A percentile compares a stretch with the other conserved stretches of the same genome.
Conservation (phyloP, 2,797 vertebrate genomes). For the Hafferia zeledoni region DNA sequence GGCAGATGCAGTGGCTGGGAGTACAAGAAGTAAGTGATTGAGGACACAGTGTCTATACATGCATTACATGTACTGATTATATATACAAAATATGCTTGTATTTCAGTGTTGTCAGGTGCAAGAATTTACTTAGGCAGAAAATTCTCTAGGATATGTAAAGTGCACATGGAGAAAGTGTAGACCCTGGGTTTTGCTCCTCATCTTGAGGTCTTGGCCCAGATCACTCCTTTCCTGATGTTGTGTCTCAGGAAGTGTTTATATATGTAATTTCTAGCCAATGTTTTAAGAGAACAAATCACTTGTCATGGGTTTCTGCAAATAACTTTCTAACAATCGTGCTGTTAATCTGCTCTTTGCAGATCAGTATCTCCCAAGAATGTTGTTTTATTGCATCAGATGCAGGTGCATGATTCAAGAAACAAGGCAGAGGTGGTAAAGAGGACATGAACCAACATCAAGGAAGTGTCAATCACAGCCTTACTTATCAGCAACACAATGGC, state of each 20-base stretch:
- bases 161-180: background rate
- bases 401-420: background rate
- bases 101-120: background rate
- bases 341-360: background rate
- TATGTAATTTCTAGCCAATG: background rate
- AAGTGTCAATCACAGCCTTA: background rate
- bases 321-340: background rate
- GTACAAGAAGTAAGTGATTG: background rate
- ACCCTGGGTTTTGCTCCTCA: background rate
- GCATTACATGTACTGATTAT: too few species aligned
- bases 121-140: background rate
- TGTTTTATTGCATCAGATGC: background rate
- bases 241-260: background rate
- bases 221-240: background rate
- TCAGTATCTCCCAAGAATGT: background rate
- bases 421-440: background rate
- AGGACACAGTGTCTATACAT: background rate
- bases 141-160: background rate
- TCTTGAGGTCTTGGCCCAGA: background rate
- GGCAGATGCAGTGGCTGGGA: background rate
- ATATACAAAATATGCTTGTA: too few species aligned
- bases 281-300: background rate
- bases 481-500: background rate
- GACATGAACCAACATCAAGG: background rate
- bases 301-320: background rate